Base-by-base conservation (phyloP, 1,140 invertebrate species). In the Brachionus koreanus region DNA sequence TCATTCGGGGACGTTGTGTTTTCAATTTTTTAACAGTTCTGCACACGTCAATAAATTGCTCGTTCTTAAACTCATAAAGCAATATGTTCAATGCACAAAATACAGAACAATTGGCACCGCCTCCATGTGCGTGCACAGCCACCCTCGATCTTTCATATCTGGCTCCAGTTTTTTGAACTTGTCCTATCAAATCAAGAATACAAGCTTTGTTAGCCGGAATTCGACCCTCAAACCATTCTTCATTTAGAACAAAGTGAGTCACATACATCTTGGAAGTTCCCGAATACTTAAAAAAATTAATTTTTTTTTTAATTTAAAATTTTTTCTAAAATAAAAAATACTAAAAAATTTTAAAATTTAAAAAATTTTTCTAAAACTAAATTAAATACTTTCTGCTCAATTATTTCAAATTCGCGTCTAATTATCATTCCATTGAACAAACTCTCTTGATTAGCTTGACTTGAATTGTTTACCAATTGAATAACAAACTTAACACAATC, bases 31-130 rank as follows among this genome's bases (percentile, higher is more conserved):
- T 93, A 63, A 98, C 96, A 3, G 96, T 98, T 89, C 98, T 96
- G 92, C 99, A 99, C 85, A 99, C 93, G 90, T 99, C 98, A 9
- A 99, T 94, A 9, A 98, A 95, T n/a, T 96, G 95, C 88, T 99
- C 98, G 87, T 97, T 98, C 87, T 98, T 95, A 94, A 99, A 98
- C 83, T 97, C 91, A 88, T 99, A 97, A 85, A 99, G 89, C 13
- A 98, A 95, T 86, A 98, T 97, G 86, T 95, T 97, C 77, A 99
- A 91, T 0, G 96, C 95, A 84, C 99, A 97, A 88, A 99, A 99
- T 75, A 98, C 97, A 42, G 76, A 79, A 97, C 97, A 10, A 96
- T 98, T 84, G 96, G 92, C 5, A 5, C 76, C 76, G 12, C 97
- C 96, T 76, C 88, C 88, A 61, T 88, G 93, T 95, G 92, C 97